Conservation (phyloP, 2,113 vertebrate species). For the Alosa alosa region DNA sequence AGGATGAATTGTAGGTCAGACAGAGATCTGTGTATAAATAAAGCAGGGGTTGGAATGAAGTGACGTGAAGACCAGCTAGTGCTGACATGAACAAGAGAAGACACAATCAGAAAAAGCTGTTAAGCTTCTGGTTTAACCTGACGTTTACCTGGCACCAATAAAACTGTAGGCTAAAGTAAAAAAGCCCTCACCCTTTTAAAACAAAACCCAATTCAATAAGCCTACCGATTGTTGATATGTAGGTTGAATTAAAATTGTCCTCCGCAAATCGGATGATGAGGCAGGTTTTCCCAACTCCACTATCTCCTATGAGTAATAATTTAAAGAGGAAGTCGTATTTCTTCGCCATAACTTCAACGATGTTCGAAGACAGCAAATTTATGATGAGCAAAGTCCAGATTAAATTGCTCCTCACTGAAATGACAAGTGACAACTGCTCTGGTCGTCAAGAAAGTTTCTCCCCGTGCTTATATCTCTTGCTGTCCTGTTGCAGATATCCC, state of each 20-base stretch:
- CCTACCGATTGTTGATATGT: slow-evolving; percentile 95
- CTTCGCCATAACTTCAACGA: slow-evolving; percentile 77
- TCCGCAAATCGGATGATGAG: slow-evolving; percentile 92
- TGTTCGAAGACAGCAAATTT: neutral
- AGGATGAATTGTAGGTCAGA: slow-evolving; percentile 20
- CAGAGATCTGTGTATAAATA: slow-evolving; percentile 13
- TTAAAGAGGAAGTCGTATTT: slow-evolving; percentile 94
- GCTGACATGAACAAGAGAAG: slow-evolving; percentile 57
- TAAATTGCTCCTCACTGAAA: neutral
- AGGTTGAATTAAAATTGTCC: slow-evolving; percentile 91
- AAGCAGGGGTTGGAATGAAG: slow-evolving; percentile 33
- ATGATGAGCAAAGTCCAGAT: slow-evolving; percentile 1
- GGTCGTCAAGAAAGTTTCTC: neutral
- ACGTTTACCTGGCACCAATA: slow-evolving; percentile 17
- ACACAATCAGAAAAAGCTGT: slow-evolving; percentile 9
- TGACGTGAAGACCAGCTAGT: slow-evolving; percentile 54
- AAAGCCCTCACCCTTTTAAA: neutral
- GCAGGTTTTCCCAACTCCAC: slow-evolving; percentile 93
- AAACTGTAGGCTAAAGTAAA: neutral
- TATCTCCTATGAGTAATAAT: slow-evolving; percentile 89
- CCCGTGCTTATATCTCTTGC: neutral
- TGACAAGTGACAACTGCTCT: neutral
- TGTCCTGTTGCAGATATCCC: neutral
- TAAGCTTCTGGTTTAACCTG: slow-evolving; percentile 31
- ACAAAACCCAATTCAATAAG: neutral